These are phyloP conservation scores for Adelosebastes latens DNA, from an alignment of 2,797 vertebrate species.

Conservation along the genomic window DNA sequence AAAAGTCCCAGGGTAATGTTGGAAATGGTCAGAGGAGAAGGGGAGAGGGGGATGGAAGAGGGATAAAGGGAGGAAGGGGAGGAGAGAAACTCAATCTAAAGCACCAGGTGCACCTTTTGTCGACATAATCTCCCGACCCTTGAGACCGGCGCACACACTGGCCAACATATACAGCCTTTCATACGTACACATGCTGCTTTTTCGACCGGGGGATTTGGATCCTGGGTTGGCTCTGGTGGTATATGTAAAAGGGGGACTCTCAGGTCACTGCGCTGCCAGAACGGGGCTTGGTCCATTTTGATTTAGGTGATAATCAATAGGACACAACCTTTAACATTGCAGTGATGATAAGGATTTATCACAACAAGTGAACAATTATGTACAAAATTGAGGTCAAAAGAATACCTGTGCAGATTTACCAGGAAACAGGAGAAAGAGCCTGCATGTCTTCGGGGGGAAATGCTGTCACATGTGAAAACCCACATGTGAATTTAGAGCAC, in stretches of 20 bases:
- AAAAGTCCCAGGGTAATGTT: constrained; percentile 80
- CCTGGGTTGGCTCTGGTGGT: constrained; percentile 44
- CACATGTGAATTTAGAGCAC: constrained; percentile 37
- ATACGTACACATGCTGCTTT: constrained; percentile 70
- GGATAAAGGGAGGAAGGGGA: constrained; percentile 72
- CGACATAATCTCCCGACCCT: constrained; percentile 82
- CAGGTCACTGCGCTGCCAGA: constrained; percentile 43
- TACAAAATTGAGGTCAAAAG: background rate
- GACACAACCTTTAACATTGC: constrained; percentile 10
- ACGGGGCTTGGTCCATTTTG: constrained; percentile 15
- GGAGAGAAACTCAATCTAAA: constrained; percentile 82
- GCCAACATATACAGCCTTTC: constrained; percentile 74
- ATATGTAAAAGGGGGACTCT: constrained; percentile 57
- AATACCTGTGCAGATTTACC: constrained; percentile 12
- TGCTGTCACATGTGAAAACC: constrained; percentile 34
- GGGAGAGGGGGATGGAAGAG: constrained; percentile 71
- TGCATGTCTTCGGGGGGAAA: constrained; percentile 3
- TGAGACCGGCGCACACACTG: constrained; percentile 70
- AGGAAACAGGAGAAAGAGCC: background rate
- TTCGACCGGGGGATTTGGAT: constrained; percentile 54
- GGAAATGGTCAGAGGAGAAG: constrained; percentile 75
- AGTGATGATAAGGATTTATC: background rate
- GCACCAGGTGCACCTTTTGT: constrained; percentile 85
- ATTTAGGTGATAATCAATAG: constrained; percentile 28
- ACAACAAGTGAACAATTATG: background rate